Base-by-base conservation (phyloP, 2,888 invertebrate genomes). In the Amphimallon solstitiale region DNA sequence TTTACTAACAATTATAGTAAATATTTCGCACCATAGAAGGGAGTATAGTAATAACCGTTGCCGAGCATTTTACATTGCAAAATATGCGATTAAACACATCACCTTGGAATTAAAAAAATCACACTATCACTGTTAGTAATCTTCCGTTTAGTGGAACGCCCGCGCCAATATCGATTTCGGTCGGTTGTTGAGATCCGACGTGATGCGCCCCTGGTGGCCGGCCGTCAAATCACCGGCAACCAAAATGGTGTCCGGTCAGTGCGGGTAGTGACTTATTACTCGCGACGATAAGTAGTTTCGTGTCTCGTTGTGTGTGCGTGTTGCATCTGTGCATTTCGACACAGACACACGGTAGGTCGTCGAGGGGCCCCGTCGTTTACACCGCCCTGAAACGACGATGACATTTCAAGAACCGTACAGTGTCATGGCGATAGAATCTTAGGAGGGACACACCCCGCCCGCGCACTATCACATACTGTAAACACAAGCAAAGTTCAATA, bases 191-290 rank as follows among this genome's bases (percentile, higher is more conserved):
- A 38, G 65, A 59, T 66, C 45, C 45, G 54, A 52, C 63, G 51
- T 59, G 46, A 62, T 46, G 69, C 71, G 71, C 70, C 75, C 70
- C 74, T 72, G 70, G 70, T 66, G 72, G 70, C 67, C 60, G 60
- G 62, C 70, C 67, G 64, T 66, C 69, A 72, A 73, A 71, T 63
- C 59, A 59, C 51, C 65, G 69, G 63, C 72, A 70, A 60, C 65
- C 72, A 75, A 74, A 72, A 75, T 74, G 74, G 74, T 74, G 76
- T 74, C 75, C 71, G 75, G 69, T 70, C 72, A 68, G 74, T 71
- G 73, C 68, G 74, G 75, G 76, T 75, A 75, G 76, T 74, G 76
- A 73, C 75, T 72, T 68, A 66, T 70, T 61, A 68, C 65, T 65
- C 68, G 68, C 66, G 64, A 63, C 65, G 38, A 56, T 43, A 40